Evolutionary conservation across 1,140 invertebrate species (phyloP), one percentile per base, ranked within the genome.

Genomic region (Sarcophaga peregrina): DNA sequence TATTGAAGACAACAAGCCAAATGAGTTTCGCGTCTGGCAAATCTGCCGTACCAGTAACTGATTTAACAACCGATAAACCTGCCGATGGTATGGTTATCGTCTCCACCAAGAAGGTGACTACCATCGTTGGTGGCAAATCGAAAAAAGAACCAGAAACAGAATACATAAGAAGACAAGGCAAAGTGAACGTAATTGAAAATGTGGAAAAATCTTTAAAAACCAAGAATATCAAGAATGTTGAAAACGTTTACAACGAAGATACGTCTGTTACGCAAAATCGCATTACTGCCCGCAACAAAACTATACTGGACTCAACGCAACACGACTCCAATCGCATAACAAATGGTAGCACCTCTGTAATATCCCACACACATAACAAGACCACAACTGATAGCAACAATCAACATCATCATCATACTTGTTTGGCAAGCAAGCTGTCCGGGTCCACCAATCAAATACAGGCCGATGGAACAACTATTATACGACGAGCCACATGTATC

Each of bases 21-120:
- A 91, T 91, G 80, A 93, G 93, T 84, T 94, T 92, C 84, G 93
- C 93, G 10, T 94, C 93, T 0, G 93, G 93, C 83, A 91, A 89
- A 87, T 85, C 87, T 45, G 85, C 89, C 4, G 86, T 91, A 8
- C 91, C 84, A 58, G 87, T 86, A 82, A 86, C 87, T 37, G 84
- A 90, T 72, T 85, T 87, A 8, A 89, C 91, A 83, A 91, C 90
- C 8, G 91, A 92, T 83, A 92, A 90, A 75, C 85, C 92, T 25
- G 89, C 91, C 3, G 93, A 94, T 87, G 93, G 93, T 25, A 90
- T 91, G 7, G 91, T 91, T 48, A 91, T 92, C 10, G 91, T 91
- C 15, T 91, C 91, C 0, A 93, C 91, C 5, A 91, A 90, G 81
- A 91, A 91, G 84, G 91, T 91, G 0, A 92, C 91, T 3, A 92